Evolutionary conservation across 2,888 invertebrate genomes (phyloP).

Genomic region (Lypha dubia): DNA sequence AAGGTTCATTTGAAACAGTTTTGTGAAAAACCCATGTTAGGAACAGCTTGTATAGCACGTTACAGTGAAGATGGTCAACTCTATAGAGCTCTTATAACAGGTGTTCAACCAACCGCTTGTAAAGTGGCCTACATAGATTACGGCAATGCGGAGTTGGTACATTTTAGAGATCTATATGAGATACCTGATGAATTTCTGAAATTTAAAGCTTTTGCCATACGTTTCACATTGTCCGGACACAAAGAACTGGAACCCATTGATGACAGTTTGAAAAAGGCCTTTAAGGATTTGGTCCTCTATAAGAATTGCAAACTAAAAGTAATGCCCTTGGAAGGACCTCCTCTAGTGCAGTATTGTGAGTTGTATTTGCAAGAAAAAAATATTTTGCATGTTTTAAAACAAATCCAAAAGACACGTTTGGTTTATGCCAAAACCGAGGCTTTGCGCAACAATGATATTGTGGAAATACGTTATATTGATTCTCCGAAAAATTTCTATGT

Average conservation of each 20-base stretch:
- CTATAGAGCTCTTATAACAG: constrained; percentile 90
- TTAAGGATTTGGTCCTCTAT: constrained; percentile 87
- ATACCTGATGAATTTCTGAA: constrained; percentile 89
- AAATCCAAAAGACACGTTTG: constrained; percentile 78
- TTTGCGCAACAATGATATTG: constrained; percentile 79
- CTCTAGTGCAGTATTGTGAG: constrained; percentile 90
- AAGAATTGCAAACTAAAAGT: constrained; percentile 87
- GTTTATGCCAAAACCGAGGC: constrained; percentile 79
- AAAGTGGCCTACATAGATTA: constrained; percentile 92
- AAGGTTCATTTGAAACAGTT: constrained; percentile 86
- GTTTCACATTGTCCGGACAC: constrained; percentile 89
- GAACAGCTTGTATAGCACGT: constrained; percentile 90
- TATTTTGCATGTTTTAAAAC: constrained; percentile 78
- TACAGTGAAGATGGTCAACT: constrained; percentile 88
- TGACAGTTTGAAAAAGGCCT: constrained; percentile 87
- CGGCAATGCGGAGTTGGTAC: constrained; percentile 90
- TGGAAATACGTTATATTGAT: constrained; percentile 82
- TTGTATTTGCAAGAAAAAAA: constrained; percentile 85
- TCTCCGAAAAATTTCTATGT: constrained; percentile 90
- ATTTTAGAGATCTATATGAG: constrained; percentile 89
- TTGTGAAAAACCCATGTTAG: constrained; percentile 88
- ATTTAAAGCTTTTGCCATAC: constrained; percentile 89
- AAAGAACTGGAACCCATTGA: constrained; percentile 86
- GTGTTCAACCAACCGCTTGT: constrained; percentile 88
- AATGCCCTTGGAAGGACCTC: constrained; percentile 87